Evolutionary conservation across 2,888 invertebrate species (phyloP).

Genomic region (Harmothoe impar): DNA sequence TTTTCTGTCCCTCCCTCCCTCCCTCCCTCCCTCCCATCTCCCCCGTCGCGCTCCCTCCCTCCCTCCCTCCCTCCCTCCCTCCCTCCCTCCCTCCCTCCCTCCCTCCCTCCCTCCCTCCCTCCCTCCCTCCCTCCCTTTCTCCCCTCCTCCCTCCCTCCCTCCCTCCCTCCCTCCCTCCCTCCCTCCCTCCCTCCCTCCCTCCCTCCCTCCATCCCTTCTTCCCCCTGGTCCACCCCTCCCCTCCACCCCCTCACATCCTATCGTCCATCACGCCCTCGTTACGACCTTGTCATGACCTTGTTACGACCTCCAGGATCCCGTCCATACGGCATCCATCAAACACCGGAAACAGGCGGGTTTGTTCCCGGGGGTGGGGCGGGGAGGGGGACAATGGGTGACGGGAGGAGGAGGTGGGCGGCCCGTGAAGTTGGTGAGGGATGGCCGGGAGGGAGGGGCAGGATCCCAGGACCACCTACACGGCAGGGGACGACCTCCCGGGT

Average conservation of each 20-base stretch:
- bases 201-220: neutral
- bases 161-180: too few species aligned
- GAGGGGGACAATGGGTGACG: neutral
- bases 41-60: too few species aligned
- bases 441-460: neutral
- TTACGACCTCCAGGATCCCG: neutral
- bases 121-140: too few species aligned
- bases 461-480: neutral
- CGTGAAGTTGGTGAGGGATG: neutral
- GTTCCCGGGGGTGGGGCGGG: neutral
- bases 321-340: slow-evolving; percentile 6
- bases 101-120: too few species aligned
- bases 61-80: too few species aligned
- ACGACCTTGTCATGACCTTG: slow-evolving; percentile 29
- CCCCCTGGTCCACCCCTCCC: neutral
- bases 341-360: neutral
- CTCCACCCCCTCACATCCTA: neutral
- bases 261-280: slow-evolving; percentile 16
- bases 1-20: too few species aligned
- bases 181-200: too few species aligned
- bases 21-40: too few species aligned
- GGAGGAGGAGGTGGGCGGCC: slow-evolving; percentile 7
- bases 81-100: too few species aligned
- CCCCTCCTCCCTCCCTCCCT: too few species aligned
- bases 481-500: too few species aligned